Conservation (phyloP, 2,113 vertebrate genomes). For the Megaleporinus macrocephalus region DNA sequence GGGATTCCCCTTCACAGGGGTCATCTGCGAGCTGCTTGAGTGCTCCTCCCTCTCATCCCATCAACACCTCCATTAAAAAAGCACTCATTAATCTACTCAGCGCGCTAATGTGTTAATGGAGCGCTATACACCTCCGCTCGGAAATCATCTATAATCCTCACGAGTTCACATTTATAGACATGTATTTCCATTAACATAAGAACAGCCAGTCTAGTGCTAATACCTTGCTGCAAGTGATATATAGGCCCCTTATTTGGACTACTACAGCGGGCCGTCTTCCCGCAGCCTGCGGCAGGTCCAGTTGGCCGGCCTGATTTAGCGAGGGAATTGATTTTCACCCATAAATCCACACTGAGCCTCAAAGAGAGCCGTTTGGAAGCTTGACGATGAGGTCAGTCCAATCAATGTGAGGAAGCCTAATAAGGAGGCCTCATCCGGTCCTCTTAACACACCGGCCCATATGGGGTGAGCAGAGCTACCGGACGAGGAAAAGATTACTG, state of each 20-base stretch:
- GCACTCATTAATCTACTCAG: constrained; percentile 42
- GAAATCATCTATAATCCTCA: constrained; percentile 28
- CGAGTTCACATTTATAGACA: constrained; percentile 28
- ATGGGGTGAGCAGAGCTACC: constrained; percentile 17
- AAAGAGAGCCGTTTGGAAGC: constrained; percentile 56
- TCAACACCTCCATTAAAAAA: constrained; percentile 30
- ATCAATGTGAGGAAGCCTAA: constrained; percentile 71
- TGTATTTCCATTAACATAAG: constrained; percentile 43
- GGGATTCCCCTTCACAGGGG: constrained; percentile 21
- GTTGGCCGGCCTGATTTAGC: constrained; percentile 70
- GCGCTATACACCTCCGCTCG: constrained; percentile 22
- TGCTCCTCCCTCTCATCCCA: constrained; percentile 30
- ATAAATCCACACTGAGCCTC: constrained; percentile 66
- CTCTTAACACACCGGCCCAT: constrained; percentile 21
- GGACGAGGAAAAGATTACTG: constrained; percentile 56
- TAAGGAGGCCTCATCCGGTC: constrained; percentile 53
- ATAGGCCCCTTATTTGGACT: constrained; percentile 21
- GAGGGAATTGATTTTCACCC: constrained; percentile 72
- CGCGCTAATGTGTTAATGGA: constrained; percentile 44
- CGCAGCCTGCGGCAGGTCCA: constrained; percentile 33
- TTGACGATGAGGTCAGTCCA: constrained; percentile 67
- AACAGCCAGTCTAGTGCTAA: constrained; percentile 4
- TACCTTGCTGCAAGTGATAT: constrained; percentile 29
- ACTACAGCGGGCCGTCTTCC: constrained; percentile 12
- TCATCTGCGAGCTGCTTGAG: constrained; percentile 8